These are phyloP conservation scores for Varanus salvator DNA, from an alignment of 2,113 vertebrate genomes.

Conservation along the genomic window DNA sequence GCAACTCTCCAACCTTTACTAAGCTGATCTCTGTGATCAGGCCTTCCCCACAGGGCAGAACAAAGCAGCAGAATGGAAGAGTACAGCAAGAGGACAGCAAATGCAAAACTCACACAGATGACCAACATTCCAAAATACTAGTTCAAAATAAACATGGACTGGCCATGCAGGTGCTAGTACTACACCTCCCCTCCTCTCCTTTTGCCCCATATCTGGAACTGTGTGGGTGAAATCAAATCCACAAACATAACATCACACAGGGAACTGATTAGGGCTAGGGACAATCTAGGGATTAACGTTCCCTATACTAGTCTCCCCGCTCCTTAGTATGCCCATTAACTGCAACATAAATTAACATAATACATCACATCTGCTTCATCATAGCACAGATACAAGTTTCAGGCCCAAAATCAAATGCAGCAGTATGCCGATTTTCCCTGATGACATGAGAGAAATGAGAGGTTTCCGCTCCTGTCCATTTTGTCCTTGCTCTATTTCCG, in stretches of 20 bases:
- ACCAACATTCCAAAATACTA: background rate
- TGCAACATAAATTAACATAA: background rate
- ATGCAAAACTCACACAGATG: background rate
- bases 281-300: background rate
- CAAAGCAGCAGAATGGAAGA: background rate
- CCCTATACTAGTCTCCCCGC: background rate
- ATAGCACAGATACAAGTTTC: background rate
- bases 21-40: background rate
- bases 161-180: background rate
- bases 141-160: background rate
- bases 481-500: background rate
- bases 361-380: background rate
- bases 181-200: background rate
- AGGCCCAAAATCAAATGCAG: background rate
- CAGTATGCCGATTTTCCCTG: background rate
- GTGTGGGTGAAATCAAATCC: background rate
- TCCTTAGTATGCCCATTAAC: background rate
- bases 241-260: background rate
- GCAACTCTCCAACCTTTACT: background rate
- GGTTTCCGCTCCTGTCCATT: background rate
- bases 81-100: background rate
- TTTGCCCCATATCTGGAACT: background rate
- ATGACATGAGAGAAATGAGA: background rate
- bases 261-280: too few relatives aligned
- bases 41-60: background rate